phyloP scores from a whole-genome alignment of 2,888 invertebrate species.

The Incurvaria masculella region DNA sequence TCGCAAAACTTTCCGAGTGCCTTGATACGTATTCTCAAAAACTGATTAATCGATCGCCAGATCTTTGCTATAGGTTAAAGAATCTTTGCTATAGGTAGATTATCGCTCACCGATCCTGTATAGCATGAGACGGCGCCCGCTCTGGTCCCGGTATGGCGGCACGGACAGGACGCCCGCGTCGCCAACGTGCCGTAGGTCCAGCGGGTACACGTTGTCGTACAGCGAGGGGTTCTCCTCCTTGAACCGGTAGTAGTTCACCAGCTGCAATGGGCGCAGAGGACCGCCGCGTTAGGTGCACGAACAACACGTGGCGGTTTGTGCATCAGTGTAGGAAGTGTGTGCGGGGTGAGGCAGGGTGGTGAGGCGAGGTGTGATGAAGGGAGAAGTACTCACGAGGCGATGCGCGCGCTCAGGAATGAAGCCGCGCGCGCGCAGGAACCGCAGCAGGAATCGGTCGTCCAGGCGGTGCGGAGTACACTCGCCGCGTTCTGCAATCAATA shows the following conservation, averaged over 20 bases:
- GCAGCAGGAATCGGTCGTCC: slow-evolving; percentile 71
- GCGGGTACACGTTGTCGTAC: slow-evolving; percentile 64
- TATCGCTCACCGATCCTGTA: slow-evolving; percentile 69
- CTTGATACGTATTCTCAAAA: too few species aligned
- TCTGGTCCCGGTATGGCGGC: slow-evolving; percentile 73
- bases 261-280: too few species aligned
- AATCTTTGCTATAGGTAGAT: too few species aligned
- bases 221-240: slow-evolving; percentile 68
- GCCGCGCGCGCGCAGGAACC: slow-evolving; percentile 71
- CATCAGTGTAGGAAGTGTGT: too few species aligned
- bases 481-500: slow-evolving; percentile 61
- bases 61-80: too few species aligned
- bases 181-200: slow-evolving; percentile 62
- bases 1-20: too few species aligned
- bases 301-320: too few species aligned
- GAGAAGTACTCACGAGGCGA: slow-evolving; percentile 55
- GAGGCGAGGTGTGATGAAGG: too few species aligned
- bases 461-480: slow-evolving; percentile 71
- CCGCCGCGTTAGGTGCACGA: neutral
- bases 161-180: slow-evolving; percentile 68
- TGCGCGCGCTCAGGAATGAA: slow-evolving; percentile 71
- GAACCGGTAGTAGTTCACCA: slow-evolving; percentile 73
- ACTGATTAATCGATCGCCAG: too few species aligned
- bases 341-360: too few species aligned
- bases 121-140: slow-evolving; percentile 67